Conservation (phyloP, 2,113 vertebrate species). For the Myiozetetes cayanensis region DNA sequence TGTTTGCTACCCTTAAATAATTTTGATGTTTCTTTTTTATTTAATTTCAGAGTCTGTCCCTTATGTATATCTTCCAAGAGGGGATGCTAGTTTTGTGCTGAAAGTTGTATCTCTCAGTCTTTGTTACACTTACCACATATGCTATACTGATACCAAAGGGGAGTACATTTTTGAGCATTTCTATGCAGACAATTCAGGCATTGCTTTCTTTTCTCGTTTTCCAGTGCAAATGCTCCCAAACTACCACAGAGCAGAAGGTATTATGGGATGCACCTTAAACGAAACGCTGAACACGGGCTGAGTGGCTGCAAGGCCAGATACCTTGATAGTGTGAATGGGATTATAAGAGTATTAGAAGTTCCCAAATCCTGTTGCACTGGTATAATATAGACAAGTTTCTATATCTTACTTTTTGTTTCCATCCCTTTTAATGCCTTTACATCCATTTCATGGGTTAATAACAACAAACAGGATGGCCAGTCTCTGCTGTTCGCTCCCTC, state of each 20-base stretch:
- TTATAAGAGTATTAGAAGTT: neutral
- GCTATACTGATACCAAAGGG: neutral
- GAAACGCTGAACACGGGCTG: neutral
- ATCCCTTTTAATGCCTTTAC: neutral
- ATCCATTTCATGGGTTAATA: neutral
- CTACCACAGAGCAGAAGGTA: neutral
- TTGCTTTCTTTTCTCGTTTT: conserved; percentile 5
- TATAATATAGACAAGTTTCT: neutral
- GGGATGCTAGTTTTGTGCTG: neutral
- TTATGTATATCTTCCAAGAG: neutral
- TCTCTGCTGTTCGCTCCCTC: neutral
- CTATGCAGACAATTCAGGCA: neutral
- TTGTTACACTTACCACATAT: neutral
- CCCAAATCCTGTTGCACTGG: neutral
- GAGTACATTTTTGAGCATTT: neutral
- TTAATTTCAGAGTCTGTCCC: neutral
- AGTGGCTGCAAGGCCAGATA: neutral
- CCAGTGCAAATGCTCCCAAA: neutral
- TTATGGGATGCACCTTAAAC: neutral
- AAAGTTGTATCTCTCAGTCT: neutral
- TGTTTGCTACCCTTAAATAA: neutral
- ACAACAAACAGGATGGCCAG: neutral
- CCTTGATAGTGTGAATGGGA: neutral
- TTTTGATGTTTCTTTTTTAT: neutral
- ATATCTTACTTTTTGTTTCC: neutral